A percentile compares a stretch with the other conserved stretches of the same genome.
Conservation (phyloP, 64 coral and sea anemone genomes). For the Montipora foliosa region DNA sequence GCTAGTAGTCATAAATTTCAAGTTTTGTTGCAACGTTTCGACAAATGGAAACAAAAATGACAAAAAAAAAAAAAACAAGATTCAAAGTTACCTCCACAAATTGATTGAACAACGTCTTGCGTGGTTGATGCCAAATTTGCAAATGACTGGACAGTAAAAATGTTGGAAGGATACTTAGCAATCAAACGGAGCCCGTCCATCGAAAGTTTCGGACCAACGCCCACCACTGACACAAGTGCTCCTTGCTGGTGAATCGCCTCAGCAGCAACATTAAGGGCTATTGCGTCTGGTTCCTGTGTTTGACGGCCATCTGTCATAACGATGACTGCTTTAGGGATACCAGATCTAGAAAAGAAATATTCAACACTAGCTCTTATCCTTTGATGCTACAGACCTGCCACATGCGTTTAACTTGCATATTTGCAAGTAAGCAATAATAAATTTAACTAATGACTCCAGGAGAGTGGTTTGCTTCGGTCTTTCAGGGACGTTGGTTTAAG, state of each 20-base stretch:
- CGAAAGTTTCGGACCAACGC: constrained; percentile 76
- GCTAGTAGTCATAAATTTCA: not conserved
- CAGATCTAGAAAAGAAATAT: constrained; percentile 8
- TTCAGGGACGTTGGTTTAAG: too few relatives aligned
- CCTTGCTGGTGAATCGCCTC: constrained; percentile 55
- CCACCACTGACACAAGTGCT: constrained; percentile 73
- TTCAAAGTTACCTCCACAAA: constrained; percentile 45
- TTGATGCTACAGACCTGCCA: not conserved
- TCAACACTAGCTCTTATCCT: too few relatives aligned
- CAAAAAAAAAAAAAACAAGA: not conserved
- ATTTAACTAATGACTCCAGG: too few relatives aligned
- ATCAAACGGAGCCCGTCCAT: constrained; percentile 58
- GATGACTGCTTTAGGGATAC: constrained; percentile 64
- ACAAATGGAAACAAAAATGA: not conserved
- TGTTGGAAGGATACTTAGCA: constrained; percentile 51
- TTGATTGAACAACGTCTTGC: constrained; percentile 36
- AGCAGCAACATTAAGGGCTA: constrained; percentile 52
- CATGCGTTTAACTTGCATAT: too few relatives aligned
- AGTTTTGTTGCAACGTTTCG: not conserved
- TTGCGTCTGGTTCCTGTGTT: constrained; percentile 85
- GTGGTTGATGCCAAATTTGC: constrained; percentile 40
- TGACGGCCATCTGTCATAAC: constrained; percentile 87
- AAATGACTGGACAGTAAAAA: constrained; percentile 80
- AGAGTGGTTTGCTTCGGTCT: too few relatives aligned
- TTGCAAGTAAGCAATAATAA: too few relatives aligned